phyloP scores from a whole-genome alignment of 2,888 invertebrate species.

The Caenorhabditis japonica region DNA sequence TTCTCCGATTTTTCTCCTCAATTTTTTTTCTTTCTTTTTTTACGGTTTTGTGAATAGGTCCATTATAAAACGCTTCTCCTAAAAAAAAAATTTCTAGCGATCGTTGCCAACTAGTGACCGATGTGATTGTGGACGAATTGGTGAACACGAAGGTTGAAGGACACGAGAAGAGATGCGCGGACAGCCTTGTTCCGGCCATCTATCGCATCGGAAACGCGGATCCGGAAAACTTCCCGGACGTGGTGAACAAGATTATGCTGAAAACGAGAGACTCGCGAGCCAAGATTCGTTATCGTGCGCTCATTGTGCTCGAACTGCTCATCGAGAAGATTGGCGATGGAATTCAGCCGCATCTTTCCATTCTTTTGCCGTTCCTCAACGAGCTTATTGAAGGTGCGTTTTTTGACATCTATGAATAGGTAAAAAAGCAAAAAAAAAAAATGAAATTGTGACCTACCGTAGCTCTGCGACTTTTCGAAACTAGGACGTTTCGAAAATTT shows the following conservation, averaged over 20 bases:
- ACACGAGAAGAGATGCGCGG: constrained; percentile 71
- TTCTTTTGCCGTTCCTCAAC: constrained; percentile 68
- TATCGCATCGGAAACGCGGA: constrained; percentile 61
- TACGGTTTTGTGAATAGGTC: no score
- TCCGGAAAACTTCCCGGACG: constrained; percentile 56
- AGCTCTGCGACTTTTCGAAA: no score
- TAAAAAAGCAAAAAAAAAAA: constrained; percentile 1
- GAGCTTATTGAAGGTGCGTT: constrained; percentile 73
- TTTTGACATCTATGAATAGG: no score
- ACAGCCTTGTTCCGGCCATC: constrained; percentile 59
- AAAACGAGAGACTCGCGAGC: constrained; percentile 60
- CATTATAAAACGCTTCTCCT: no score
- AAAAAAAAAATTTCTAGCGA: constrained; percentile 72
- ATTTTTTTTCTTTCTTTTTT: no score
- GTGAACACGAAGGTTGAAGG: constrained; percentile 69
- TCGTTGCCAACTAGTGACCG: constrained; percentile 62
- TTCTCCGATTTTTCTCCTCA: no score
- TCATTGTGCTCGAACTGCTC: constrained; percentile 70
- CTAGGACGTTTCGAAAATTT: not conserved
- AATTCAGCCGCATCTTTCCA: constrained; percentile 69
- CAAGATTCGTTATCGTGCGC: constrained; percentile 63
- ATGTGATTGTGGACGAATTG: constrained; percentile 66
- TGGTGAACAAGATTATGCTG: constrained; percentile 61
- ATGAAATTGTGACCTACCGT: not conserved
- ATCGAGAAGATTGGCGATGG: constrained; percentile 69